Percentiles rank a stretch among this genome's conserved stretches.
phyloP scores from a whole-genome alignment of 1,140 invertebrate genomes.

The Calephelis nemesis region DNA sequence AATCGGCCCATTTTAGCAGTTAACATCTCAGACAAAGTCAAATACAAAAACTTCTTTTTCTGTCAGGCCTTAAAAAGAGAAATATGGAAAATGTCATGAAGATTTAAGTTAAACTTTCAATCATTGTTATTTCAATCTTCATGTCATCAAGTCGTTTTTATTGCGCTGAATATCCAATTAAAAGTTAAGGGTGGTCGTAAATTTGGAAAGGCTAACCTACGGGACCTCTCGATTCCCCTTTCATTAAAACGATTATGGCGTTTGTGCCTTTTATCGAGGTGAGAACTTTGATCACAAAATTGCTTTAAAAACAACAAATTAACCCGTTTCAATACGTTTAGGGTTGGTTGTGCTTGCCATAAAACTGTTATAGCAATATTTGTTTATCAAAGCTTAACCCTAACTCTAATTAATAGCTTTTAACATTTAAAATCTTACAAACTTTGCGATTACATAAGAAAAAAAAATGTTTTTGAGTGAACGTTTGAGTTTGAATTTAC shows the following conservation, averaged over 20 bases:
- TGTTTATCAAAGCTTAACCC: neutral
- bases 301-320: constrained; percentile 60
- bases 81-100: constrained; percentile 11
- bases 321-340: constrained; percentile 38
- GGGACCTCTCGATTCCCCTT: constrained; percentile 60
- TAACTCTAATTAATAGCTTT: too few relatives aligned
- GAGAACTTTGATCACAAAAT: constrained; percentile 57
- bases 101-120: constrained; percentile 48
- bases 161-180: constrained; percentile 68
- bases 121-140: constrained; percentile 51
- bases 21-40: too few relatives aligned
- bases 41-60: too few relatives aligned
- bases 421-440: too few relatives aligned
- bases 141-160: constrained; percentile 62
- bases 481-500: too few relatives aligned
- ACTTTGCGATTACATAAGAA: too few relatives aligned
- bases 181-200: constrained; percentile 61
- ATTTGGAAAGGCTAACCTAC: constrained; percentile 59
- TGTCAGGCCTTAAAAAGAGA: too few relatives aligned
- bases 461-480: too few relatives aligned
- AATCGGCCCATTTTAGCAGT: too few relatives aligned
- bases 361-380: constrained; percentile 15
- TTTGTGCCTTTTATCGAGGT: constrained; percentile 57
- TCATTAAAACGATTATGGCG: constrained; percentile 66
- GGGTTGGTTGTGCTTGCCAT: constrained; percentile 11